A percentile compares a stretch with the other conserved stretches of the same genome.
Conservation (phyloP, 2,113 vertebrate species). For the Catharus fuscescens region DNA sequence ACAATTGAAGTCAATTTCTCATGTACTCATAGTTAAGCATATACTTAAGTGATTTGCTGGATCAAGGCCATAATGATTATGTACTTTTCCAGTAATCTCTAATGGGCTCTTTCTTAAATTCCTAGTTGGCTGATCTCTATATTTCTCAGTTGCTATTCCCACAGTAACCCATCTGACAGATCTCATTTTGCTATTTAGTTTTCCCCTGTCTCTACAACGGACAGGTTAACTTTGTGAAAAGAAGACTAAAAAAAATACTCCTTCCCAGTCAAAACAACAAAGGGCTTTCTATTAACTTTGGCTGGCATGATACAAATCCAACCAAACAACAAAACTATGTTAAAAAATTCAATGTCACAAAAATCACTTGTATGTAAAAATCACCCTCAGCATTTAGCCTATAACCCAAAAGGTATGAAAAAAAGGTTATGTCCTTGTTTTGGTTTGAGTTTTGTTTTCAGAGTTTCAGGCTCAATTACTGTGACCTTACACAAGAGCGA, state of each 20-base stretch:
- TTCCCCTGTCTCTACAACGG: neutral
- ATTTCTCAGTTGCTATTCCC: neutral
- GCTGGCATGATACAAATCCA: neutral
- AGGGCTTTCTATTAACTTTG: neutral
- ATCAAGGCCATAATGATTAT: constrained; percentile 59
- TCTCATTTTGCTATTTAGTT: neutral
- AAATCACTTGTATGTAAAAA: neutral
- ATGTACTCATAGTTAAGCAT: constrained; percentile 33
- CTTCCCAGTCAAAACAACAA: neutral
- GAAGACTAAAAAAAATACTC: neutral
- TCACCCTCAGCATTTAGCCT: neutral
- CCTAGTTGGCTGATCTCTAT: neutral
- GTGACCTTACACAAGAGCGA: neutral
- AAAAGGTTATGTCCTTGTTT: neutral
- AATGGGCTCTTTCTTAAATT: constrained; percentile 17
- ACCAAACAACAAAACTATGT: neutral
- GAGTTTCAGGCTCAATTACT: neutral
- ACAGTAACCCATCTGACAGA: neutral
- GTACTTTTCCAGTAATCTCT: constrained; percentile 46
- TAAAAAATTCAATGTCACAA: neutral
- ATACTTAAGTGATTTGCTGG: constrained; percentile 58
- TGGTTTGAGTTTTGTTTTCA: neutral
- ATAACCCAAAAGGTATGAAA: neutral
- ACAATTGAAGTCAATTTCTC: constrained; percentile 53
- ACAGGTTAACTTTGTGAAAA: neutral